A percentile compares a stretch with the other conserved stretches of the same genome.
These are phyloP conservation scores for Takifugu bimaculatus DNA, from an alignment of 2,113 vertebrate species.

Conservation along the genomic window DNA sequence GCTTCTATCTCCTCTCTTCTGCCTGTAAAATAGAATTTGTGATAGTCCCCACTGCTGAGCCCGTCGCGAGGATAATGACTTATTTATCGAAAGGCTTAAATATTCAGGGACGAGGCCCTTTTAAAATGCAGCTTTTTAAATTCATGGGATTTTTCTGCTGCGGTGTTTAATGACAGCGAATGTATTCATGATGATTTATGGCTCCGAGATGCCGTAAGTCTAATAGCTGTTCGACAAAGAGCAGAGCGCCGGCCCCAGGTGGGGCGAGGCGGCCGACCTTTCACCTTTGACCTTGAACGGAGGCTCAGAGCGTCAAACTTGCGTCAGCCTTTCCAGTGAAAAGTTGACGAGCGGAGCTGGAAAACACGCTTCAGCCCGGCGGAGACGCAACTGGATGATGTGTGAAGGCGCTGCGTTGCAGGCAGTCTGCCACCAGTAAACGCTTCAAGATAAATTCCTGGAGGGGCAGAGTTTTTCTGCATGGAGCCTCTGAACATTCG, in stretches of 20 bases:
- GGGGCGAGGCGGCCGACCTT: constrained; percentile 3
- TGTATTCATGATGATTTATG: constrained; percentile 42
- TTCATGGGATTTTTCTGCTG: constrained; percentile 43
- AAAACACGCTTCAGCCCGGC: constrained; percentile 34
- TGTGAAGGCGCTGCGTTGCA: constrained; percentile 17
- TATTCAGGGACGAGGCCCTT: constrained; percentile 54
- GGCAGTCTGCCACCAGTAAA: no score
- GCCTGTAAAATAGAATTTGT: constrained; percentile 54
- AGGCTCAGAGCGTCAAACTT: constrained; percentile 8
- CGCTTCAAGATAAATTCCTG: constrained; percentile 38
- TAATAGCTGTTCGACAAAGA: constrained; percentile 35
- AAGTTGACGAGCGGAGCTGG: constrained; percentile 16
- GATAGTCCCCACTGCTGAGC: constrained; percentile 33
- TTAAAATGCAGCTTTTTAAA: constrained; percentile 48
- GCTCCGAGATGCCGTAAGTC: constrained; percentile 18
- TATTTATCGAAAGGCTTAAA: constrained; percentile 66
- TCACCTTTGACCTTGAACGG: constrained; percentile 48
- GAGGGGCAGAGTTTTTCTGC: constrained; percentile 26
- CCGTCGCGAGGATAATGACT: constrained; percentile 58
- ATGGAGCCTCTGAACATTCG: constrained; percentile 13
- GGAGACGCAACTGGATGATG: constrained; percentile 40
- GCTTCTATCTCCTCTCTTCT: constrained; percentile 12
- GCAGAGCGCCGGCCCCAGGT: neutral
- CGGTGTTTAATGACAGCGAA: constrained; percentile 54
- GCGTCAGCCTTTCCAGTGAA: constrained; percentile 4